Percentiles rank a stretch among this genome's conserved stretches.
Conservation (phyloP, 2,888 invertebrate genomes). For the Idaea biselata region DNA sequence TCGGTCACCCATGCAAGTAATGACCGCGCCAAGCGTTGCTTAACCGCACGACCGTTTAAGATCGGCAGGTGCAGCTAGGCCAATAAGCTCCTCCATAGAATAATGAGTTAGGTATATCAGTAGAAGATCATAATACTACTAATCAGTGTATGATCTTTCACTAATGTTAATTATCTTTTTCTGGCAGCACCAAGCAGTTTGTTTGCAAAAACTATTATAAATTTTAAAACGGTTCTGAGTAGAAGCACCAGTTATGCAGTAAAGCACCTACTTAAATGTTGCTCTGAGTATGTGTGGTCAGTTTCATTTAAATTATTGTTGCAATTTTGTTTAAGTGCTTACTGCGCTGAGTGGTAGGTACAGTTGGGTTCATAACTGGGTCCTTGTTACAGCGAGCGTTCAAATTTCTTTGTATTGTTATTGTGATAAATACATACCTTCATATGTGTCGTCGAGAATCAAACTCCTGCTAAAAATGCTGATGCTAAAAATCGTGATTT, state of each 20-base stretch:
- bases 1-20: no score
- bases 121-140: no score
- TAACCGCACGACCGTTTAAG: no score
- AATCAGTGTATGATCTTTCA: not conserved
- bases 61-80: no score
- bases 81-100: no score
- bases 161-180: conserved; percentile 8
- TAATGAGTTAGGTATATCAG: no score
- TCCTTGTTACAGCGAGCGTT: not conserved
- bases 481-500: no score
- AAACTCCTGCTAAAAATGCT: no score
- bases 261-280: not conserved
- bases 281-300: not conserved
- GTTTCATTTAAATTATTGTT: conserved; percentile 1
- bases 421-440: no score
- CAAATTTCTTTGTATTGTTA: not conserved
- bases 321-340: not conserved
- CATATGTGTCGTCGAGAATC: no score
- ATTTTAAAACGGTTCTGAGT: not conserved
- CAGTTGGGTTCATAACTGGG: no score
- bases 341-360: not conserved
- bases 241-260: not conserved
- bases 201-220: conserved; percentile 3
- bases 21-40: no score
- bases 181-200: not conserved